These are phyloP conservation scores for Acomys russatus DNA, from an alignment of 2,797 vertebrate species.

Conservation along the genomic window DNA sequence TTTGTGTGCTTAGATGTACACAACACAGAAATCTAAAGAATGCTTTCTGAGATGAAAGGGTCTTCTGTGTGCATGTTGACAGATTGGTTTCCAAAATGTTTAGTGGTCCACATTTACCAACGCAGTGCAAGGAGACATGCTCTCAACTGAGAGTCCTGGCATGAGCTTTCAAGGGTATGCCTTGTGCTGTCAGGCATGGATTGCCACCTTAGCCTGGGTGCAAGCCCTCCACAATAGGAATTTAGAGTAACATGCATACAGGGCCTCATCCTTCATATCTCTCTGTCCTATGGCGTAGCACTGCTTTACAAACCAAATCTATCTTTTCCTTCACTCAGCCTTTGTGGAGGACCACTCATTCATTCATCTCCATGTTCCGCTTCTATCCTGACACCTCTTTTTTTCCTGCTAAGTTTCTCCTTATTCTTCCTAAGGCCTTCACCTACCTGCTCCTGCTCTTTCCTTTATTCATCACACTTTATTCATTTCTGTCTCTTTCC, in stretches of 20 bases:
- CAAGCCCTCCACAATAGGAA: neutral
- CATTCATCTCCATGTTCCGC: neutral
- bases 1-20: neutral
- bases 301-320: conserved; percentile 19
- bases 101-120: neutral
- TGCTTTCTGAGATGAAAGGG: neutral
- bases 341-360: neutral
- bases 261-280: neutral
- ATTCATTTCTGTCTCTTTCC: conserved; percentile 33
- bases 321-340: neutral
- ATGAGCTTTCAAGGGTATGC: neutral
- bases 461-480: neutral
- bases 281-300: neutral
- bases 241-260: neutral
- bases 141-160: too few species aligned
- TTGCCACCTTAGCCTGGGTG: neutral
- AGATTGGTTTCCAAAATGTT: neutral
- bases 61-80: conserved; percentile 44
- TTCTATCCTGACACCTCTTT: neutral
- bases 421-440: neutral
- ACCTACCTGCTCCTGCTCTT: neutral
- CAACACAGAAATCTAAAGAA: conserved; percentile 27
- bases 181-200: neutral
- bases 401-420: conserved; percentile 8
- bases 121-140: neutral